These are phyloP conservation scores for Acanthiza pusilla DNA, from an alignment of 2,797 vertebrate species.

Conservation along the genomic window DNA sequence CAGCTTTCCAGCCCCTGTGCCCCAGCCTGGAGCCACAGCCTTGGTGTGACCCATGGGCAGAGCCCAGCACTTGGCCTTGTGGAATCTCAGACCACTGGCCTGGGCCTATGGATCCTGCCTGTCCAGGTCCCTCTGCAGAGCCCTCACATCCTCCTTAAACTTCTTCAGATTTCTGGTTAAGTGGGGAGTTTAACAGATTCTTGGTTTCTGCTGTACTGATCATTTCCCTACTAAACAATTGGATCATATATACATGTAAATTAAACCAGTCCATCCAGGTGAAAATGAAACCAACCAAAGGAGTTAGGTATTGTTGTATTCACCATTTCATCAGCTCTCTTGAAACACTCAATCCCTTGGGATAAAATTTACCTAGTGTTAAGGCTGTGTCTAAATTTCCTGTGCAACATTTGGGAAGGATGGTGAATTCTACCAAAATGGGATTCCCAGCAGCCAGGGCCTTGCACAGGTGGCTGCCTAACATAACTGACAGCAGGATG, in stretches of 20 bases:
- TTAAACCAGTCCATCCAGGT: neutral
- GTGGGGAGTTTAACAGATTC: neutral
- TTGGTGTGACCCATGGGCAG: neutral
- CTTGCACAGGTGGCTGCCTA: neutral
- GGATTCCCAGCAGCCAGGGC: neutral
- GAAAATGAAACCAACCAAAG: neutral
- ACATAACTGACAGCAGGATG: neutral
- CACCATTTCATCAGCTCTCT: neutral
- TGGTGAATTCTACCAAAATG: neutral
- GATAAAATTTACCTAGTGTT: neutral
- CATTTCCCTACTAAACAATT: neutral
- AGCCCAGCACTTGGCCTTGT: accelerated
- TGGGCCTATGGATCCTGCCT: neutral
- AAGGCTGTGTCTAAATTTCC: neutral
- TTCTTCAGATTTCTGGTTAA: neutral
- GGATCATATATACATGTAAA: neutral
- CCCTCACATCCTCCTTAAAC: neutral
- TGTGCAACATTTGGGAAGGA: neutral
- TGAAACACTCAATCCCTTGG: neutral
- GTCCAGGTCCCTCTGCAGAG: neutral
- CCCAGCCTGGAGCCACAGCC: neutral
- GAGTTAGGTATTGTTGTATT: neutral
- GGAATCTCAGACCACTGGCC: accelerated
- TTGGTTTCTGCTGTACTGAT: neutral
- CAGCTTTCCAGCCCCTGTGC: neutral